Conservation (phyloP, 2,888 invertebrate genomes). For the Pelosia muscerda region DNA sequence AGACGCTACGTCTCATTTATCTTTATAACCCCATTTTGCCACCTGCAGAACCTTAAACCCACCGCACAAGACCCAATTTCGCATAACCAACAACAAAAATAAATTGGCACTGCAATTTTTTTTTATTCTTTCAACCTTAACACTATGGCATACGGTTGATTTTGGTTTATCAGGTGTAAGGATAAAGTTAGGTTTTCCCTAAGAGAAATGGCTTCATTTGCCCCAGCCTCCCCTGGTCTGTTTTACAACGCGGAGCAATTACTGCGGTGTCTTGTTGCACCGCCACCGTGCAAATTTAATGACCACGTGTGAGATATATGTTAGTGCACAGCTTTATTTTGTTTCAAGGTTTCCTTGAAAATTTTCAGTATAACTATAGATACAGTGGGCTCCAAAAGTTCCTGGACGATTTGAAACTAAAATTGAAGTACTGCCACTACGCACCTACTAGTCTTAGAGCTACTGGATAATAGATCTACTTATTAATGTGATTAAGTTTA, state of each 20-base stretch:
- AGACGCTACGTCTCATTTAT: conserved; percentile 48
- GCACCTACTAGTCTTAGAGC: too few relatives aligned
- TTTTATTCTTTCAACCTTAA: conserved; percentile 1
- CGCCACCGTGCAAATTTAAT: conserved; percentile 72
- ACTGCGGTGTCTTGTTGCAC: conserved; percentile 64
- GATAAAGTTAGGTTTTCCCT: conserved; percentile 22
- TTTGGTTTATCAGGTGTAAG: conserved; percentile 3
- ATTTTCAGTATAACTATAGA: neutral
- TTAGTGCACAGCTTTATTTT: conserved; percentile 21
- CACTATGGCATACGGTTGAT: neutral
- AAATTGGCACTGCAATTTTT: conserved; percentile 5
- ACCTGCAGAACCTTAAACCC: conserved; percentile 22
- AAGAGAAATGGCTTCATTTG: conserved; percentile 72
- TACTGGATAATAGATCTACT: too few relatives aligned
- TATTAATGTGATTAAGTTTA: too few relatives aligned
- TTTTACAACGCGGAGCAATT: conserved; percentile 61
- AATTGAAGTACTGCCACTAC: too few relatives aligned
- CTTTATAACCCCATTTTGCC: conserved; percentile 39
- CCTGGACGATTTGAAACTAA: too few relatives aligned
- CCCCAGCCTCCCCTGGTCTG: conserved; percentile 56
- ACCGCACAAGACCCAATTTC: conserved; percentile 18
- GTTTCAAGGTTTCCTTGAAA: neutral
- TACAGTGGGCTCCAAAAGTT: too few relatives aligned
- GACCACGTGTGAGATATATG: conserved; percentile 48
- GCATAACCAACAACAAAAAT: conserved; percentile 3